phyloP scores from a whole-genome alignment of 2,888 invertebrate genomes.

The Parnassius apollo region DNA sequence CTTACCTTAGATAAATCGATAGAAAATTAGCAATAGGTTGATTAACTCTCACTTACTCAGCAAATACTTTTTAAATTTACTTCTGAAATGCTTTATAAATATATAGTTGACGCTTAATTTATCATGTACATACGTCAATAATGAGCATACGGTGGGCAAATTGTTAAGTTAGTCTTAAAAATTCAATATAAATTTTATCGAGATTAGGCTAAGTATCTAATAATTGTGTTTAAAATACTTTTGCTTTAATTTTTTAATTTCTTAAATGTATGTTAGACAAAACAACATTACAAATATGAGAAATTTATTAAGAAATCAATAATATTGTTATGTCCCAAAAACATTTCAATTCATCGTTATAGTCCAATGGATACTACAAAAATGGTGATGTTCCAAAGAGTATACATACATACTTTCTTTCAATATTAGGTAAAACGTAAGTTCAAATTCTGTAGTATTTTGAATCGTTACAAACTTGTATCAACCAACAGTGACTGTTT shows the following conservation, averaged over 20 bases:
- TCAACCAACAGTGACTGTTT: too few relatives aligned
- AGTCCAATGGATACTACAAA: neutral
- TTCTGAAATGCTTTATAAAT: neutral
- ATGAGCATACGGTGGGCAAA: conserved; percentile 17
- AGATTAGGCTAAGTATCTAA: neutral
- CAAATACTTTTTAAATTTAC: conserved; percentile 7
- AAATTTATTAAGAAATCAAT: neutral
- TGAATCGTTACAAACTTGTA: too few relatives aligned
- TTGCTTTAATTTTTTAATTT: conserved; percentile 5
- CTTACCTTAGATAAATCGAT: conserved; percentile 6
- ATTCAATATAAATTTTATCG: conserved; percentile 8
- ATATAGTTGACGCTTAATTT: conserved; percentile 8
- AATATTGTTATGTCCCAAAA: neutral
- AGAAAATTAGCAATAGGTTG: conserved; percentile 11
- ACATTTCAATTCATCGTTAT: neutral
- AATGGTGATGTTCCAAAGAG: neutral
- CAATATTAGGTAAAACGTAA: too few relatives aligned
- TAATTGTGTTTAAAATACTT: conserved; percentile 9
- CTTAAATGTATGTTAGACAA: neutral
- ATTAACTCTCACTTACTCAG: conserved; percentile 10
- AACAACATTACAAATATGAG: conserved; percentile 1
- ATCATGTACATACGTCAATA: conserved; percentile 5
- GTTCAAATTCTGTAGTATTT: too few relatives aligned
- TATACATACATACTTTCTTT: neutral
- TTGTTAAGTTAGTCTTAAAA: conserved; percentile 19